Conservation (phyloP, 2,797 vertebrate species). For the Apodemus agrarius region DNA sequence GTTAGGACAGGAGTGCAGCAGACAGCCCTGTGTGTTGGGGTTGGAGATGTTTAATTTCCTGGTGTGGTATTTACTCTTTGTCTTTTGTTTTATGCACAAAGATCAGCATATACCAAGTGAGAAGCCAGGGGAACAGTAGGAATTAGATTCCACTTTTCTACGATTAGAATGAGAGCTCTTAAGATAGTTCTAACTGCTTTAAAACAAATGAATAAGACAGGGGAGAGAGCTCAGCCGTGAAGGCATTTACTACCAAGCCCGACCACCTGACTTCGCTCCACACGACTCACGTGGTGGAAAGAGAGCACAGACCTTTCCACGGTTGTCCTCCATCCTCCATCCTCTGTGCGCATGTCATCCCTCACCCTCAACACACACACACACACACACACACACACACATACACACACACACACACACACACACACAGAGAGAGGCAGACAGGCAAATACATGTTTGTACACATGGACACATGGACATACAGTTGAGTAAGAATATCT, state of each 20-base stretch:
- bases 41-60: constrained; percentile 56
- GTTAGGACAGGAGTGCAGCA: constrained; percentile 51
- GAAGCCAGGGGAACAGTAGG: constrained; percentile 61
- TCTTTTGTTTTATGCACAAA: constrained; percentile 47
- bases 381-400: neutral
- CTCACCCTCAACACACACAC: neutral
- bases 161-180: neutral
- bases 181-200: constrained; percentile 45
- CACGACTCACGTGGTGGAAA: neutral
- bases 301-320: neutral
- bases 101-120: constrained; percentile 51
- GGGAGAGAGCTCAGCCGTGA: neutral
- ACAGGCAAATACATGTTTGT: neutral
- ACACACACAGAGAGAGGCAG: neutral
- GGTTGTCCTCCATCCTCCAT: neutral
- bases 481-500: neutral
- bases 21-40: neutral
- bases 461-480: neutral
- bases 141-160: constrained; percentile 24
- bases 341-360: neutral
- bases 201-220: neutral
- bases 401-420: neutral
- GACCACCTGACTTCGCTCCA: too few species aligned
- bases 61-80: constrained; percentile 33
- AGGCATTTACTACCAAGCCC: neutral